Percentiles rank a stretch among this genome's conserved stretches.
Conservation (phyloP, 2,797 vertebrate genomes). For the Nasua narica region DNA sequence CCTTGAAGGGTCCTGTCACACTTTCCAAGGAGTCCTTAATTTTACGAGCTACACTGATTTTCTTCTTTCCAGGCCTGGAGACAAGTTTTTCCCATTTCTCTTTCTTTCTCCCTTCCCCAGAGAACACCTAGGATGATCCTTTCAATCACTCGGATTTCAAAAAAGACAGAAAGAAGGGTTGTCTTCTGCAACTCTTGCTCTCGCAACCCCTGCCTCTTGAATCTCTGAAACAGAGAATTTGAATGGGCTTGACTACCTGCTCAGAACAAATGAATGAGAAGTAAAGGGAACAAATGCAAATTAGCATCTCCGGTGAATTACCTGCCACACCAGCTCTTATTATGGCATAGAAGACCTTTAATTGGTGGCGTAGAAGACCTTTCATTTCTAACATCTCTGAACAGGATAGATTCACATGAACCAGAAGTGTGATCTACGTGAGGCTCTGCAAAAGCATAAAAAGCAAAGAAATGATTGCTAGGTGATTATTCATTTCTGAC, state of each 20-base stretch:
- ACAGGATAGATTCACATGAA: not conserved
- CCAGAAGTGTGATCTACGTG: not conserved
- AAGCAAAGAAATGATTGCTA: not conserved
- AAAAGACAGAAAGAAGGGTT: not conserved
- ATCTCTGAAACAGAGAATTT: slow-evolving; percentile 31
- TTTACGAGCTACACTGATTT: not conserved
- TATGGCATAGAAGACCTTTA: slow-evolving; percentile 29
- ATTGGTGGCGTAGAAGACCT: slow-evolving; percentile 45
- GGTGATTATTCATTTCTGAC: not conserved
- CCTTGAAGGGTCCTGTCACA: not conserved
- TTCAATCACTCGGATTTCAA: slow-evolving; percentile 53
- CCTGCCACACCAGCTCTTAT: not conserved
- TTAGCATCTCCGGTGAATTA: slow-evolving; percentile 5
- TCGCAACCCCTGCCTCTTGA: not conserved
- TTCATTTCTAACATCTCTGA: slow-evolving; percentile 52
- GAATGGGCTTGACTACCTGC: slow-evolving; percentile 46
- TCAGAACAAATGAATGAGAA: slow-evolving; percentile 49
- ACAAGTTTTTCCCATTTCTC: not conserved
- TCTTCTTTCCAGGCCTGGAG: not conserved
- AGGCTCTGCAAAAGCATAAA: not conserved
- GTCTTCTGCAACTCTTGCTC: not conserved
- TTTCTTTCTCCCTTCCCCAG: not conserved
- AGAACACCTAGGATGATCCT: slow-evolving; percentile 24
- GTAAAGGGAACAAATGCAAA: slow-evolving; percentile 42
- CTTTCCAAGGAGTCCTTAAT: not conserved